Conservation (phyloP, 1,140 invertebrate genomes). For the Archegozetes longisetosus region DNA sequence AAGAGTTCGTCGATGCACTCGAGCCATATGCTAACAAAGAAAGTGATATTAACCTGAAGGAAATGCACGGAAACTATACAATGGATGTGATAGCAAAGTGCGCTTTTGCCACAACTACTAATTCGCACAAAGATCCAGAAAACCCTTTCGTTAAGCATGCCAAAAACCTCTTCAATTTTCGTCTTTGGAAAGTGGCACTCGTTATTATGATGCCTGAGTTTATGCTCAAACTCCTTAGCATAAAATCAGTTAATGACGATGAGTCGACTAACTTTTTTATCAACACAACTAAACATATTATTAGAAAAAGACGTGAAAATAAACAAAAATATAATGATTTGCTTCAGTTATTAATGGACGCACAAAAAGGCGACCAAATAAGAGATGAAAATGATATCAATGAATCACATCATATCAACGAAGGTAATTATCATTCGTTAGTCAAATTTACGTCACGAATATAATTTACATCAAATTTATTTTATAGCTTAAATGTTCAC, state of each 20-base stretch:
- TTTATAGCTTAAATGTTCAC: no score
- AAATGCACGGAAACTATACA: slow-evolving; percentile 27
- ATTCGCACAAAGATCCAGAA: slow-evolving; percentile 27
- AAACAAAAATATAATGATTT: slow-evolving; percentile 17
- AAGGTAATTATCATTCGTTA: no score
- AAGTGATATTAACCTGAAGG: slow-evolving; percentile 17
- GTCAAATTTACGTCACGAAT: no score
- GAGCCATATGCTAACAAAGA: background rate
- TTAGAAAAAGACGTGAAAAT: slow-evolving; percentile 15
- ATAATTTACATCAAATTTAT: no score
- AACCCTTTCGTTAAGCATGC: slow-evolving; percentile 26
- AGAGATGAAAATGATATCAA: slow-evolving; percentile 1
- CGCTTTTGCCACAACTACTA: slow-evolving; percentile 33
- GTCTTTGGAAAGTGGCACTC: background rate
- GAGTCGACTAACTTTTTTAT: slow-evolving; percentile 16
- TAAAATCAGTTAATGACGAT: slow-evolving; percentile 11
- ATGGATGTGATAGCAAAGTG: slow-evolving; percentile 35
- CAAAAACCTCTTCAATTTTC: background rate
- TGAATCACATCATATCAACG: no score
- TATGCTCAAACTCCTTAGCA: background rate
- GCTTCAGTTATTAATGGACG: slow-evolving; percentile 21
- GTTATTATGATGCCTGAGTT: background rate
- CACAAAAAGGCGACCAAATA: slow-evolving; percentile 6
- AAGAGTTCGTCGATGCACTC: background rate
- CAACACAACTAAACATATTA: slow-evolving; percentile 9